These are phyloP conservation scores for Cygnus olor DNA, from an alignment of 2,797 vertebrate species.

Conservation along the genomic window DNA sequence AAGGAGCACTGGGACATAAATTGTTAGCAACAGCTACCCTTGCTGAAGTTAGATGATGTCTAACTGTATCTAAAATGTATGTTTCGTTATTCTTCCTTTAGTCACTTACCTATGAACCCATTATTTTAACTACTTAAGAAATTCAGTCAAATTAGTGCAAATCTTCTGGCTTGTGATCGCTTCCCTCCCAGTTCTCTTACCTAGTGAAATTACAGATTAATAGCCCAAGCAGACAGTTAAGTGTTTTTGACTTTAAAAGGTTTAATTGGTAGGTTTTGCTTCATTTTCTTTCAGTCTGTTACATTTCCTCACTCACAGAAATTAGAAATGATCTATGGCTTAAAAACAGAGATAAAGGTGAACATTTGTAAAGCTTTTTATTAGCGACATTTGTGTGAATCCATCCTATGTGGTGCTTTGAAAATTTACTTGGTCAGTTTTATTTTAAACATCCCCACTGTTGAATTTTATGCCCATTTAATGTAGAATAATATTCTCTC, in stretches of 20 bases:
- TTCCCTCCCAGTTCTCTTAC: background rate
- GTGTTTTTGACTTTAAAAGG: background rate
- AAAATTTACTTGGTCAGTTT: conserved; percentile 5
- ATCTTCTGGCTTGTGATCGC: rapidly evolving
- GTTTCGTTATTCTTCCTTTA: background rate
- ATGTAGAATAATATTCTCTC: conserved; percentile 60
- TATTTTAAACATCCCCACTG: conserved; percentile 21
- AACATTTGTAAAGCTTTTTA: background rate
- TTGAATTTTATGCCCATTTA: conserved; percentile 58
- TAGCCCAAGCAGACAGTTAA: background rate
- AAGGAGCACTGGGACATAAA: background rate
- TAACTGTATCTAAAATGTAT: background rate
- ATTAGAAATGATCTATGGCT: background rate
- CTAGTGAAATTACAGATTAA: background rate
- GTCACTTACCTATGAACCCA: background rate
- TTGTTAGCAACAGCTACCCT: background rate
- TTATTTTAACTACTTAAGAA: background rate
- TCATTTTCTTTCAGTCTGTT: background rate
- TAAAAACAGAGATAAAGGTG: background rate
- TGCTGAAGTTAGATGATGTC: background rate
- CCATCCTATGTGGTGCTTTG: background rate
- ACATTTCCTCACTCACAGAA: background rate
- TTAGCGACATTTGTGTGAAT: conserved; percentile 3
- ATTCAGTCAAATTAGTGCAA: background rate
- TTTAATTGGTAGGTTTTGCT: background rate